Evolutionary conservation across 2,113 vertebrate species (phyloP).

Genomic region (Prinia subflava): DNA sequence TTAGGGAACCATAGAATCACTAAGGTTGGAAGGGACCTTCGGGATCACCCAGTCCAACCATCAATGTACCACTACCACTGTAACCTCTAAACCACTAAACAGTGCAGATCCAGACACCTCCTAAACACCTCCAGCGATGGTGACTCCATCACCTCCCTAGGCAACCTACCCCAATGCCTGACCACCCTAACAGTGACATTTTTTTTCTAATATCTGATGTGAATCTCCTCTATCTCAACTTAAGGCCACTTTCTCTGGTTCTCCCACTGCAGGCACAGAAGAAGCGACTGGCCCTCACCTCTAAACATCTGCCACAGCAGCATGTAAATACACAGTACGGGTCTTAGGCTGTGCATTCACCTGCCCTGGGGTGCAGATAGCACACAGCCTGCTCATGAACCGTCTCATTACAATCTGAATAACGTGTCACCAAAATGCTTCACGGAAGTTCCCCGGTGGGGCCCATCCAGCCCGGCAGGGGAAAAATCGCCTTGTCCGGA

Average conservation of each 20-base stretch:
- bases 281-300: neutral
- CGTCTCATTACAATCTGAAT: neutral
- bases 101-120: neutral
- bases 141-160: neutral
- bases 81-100: neutral
- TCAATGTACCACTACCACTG: rapidly evolving
- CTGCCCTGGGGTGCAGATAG: rapidly evolving
- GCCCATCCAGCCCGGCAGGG: rapidly evolving
- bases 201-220: too few species aligned
- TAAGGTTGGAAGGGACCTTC: rapidly evolving
- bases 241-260: neutral
- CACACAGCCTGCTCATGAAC: neutral
- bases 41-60: too few species aligned
- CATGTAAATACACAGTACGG: too few species aligned
- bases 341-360: neutral
- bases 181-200: rapidly evolving
- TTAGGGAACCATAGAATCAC: rapidly evolving
- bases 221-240: neutral
- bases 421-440: neutral
- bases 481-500: rapidly evolving
- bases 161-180: neutral
- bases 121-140: neutral
- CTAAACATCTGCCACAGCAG: neutral
- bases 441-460: neutral
- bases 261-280: neutral